Base-by-base conservation (phyloP, 2,888 invertebrate genomes). In the Orgyia antiqua region DNA sequence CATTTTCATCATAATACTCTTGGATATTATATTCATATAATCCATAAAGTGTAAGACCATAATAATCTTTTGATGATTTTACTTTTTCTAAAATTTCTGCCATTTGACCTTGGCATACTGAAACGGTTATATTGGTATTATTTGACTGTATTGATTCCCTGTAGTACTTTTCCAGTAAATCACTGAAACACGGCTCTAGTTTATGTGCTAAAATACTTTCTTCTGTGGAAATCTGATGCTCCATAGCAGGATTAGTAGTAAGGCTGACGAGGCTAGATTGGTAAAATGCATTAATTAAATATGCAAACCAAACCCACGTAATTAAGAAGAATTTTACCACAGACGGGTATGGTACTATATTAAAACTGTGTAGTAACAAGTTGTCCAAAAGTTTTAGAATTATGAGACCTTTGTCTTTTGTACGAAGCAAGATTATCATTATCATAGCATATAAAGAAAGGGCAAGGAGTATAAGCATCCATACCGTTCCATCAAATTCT, bases 301-400 rank as follows among this genome's bases (percentile, higher is more conserved):
- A 64, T 0, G 68, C 54, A 28, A 68, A 75, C 51, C 61, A 51
- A 3, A 73, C 39, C 76, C 75, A 76, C 4, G 51, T 30, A 5
- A 69, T 51, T 2, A 71, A 38, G 1, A 45, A 11, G 7, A 12
- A 17, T 11, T 36, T 38, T 0, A 36, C 26, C n/a, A 27, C 10
- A 12, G 32, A 12, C 5, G 27, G 4, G 10, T 27, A 19, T 7
- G 27, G 27, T 0, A 51, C 33, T n/a, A 33, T 36, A 23, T 13
- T 26, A 6, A 4, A 15, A 1, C 42, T 21, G 10, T 46, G 37
- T 1, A 30, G n/a, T 7, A 51, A 6, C 12, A 42, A 24, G 9
- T 17, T 28, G 1, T 24, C 36, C 0, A 49, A 21, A 11, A 47
- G 21, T 13, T 29, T 31, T 1, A 47, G 7, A 1, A 44, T 9